Percentiles rank a stretch among this genome's conserved stretches.
Conservation (phyloP, 2,113 vertebrate genomes). For the Crotalus viridis region DNA sequence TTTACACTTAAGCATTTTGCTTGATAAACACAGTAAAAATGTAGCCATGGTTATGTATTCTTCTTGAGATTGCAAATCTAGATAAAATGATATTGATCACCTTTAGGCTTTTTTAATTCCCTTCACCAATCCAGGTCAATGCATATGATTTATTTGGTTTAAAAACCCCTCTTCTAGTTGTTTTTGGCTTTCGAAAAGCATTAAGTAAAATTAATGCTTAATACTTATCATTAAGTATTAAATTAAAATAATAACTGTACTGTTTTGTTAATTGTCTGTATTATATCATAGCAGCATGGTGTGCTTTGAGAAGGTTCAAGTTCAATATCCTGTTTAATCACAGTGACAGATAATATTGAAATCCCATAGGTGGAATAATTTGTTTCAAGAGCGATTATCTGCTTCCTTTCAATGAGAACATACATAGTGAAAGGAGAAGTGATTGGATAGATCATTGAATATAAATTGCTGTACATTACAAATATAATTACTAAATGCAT, state of each 20-base stretch:
- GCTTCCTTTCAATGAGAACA: constrained; percentile 27
- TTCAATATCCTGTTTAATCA: constrained; percentile 50
- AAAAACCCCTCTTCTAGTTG: background rate
- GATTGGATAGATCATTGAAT: constrained; percentile 23
- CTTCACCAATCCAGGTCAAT: background rate
- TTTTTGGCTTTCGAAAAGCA: constrained; percentile 22
- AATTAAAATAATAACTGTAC: constrained; percentile 20
- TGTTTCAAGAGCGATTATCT: constrained; percentile 43
- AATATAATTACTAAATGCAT: constrained; percentile 52
- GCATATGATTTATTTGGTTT: background rate
- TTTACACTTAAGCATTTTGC: background rate
- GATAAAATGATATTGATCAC: background rate
- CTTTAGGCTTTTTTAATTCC: background rate
- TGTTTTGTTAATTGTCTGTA: constrained; percentile 65
- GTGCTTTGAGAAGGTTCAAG: constrained; percentile 59
- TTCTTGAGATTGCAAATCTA: background rate
- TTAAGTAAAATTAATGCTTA: constrained; percentile 20
- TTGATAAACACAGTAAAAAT: background rate
- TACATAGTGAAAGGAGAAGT: constrained; percentile 43
- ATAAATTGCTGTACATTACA: constrained; percentile 44
- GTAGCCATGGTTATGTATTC: background rate
- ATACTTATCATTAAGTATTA: constrained; percentile 16
- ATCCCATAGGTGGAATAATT: constrained; percentile 50
- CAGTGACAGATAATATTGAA: constrained; percentile 60
- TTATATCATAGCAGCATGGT: constrained; percentile 48